Base-by-base conservation (phyloP, 2,888 invertebrate genomes). In the Pteria penguin region DNA sequence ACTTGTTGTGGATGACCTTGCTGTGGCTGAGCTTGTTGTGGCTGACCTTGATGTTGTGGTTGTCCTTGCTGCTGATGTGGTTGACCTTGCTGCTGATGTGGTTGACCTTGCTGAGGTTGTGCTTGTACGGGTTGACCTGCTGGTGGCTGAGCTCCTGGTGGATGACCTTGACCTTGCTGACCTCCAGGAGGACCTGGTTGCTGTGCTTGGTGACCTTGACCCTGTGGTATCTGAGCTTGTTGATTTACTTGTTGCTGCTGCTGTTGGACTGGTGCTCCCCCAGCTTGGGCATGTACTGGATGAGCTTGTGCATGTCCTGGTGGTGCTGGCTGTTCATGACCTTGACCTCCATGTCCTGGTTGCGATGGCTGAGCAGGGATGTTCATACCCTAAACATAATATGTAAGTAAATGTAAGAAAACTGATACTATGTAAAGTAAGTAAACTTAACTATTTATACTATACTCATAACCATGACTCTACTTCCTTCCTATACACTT, bases 171-270 rank as follows among this genome's bases (percentile, higher is more conserved):
- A 45, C 36, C 54, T 18, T 67, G 72, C 14, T 72, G 73, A n/a
- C 22, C 22, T 27, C 52, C 32, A n/a, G 29, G 63, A 36, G 54
- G 69, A 22, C 58, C 69, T 60, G 27, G 69, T 14, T 36, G 58
- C 18, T 58, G 69, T 29, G 45, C 52, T 32, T 61, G 57, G 4
- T 58, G 55, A 27, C 29, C 63, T 67, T 67, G 67, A 45, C 26
- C 60, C 52, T 68, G 68, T 11, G 54, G 66, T 36, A 70, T 62
- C 36, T 60, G 31, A 72, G 74, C 65, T 63, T 78, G 62, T 27
- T 54, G 72, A 31, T 75, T 93, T 74, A 95, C 88, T 66, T 97
- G 91, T 60, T 27, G 63, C 24, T 71, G 70, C 22, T 54, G 29
- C 55, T 65, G 79, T 66, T 65, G 60, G 31, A 18, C 71, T 22